Evolutionary conservation across 2,113 vertebrate species (phyloP).

Genomic region (Acrocephalus kingi): DNA sequence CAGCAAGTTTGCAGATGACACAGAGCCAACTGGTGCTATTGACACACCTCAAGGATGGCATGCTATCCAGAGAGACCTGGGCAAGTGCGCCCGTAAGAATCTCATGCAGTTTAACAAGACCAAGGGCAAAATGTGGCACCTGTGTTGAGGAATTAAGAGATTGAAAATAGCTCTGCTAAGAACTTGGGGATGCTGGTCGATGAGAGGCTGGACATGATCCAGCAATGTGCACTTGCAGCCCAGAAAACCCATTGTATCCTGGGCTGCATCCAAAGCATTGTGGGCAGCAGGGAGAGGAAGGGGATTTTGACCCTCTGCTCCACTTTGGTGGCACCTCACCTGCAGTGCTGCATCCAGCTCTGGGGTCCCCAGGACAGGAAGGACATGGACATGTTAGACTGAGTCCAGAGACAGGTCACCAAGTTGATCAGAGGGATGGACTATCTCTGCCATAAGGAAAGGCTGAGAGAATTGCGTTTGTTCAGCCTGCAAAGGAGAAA

Average conservation of each 20-base stretch:
- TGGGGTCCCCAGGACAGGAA: background rate
- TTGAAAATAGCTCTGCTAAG: background rate
- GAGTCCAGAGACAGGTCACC: background rate
- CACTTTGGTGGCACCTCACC: background rate
- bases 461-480: background rate
- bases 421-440: background rate
- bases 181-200: background rate
- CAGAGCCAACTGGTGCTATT: background rate
- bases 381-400: background rate
- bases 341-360: background rate
- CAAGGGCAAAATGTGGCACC: background rate
- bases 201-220: background rate
- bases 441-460: background rate
- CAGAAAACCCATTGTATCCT: accelerated
- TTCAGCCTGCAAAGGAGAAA: background rate
- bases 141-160: background rate
- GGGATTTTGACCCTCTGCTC: background rate
- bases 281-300: too few relatives aligned
- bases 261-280: background rate
- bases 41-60: background rate
- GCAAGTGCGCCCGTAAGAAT: background rate
- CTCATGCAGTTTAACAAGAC: background rate
- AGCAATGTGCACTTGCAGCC: background rate
- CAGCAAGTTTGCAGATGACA: background rate
- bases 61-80: background rate